Base-by-base conservation (phyloP, 2,113 vertebrate genomes). In the Neotragus pygmaeus region DNA sequence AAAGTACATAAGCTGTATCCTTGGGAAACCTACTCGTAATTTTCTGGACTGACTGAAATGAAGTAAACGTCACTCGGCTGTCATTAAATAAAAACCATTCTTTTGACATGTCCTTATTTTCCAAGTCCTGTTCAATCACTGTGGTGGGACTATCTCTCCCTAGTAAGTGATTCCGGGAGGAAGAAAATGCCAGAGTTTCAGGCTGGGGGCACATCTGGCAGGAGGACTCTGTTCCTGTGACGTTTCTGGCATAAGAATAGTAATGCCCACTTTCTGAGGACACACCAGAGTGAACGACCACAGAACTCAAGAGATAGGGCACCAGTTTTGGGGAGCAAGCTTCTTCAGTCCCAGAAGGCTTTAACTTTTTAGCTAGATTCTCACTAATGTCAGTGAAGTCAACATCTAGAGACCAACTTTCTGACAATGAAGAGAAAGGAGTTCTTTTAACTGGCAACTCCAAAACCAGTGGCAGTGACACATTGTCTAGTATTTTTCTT, bases 61-160 rank as follows among this genome's bases (percentile, higher is more conserved):
- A 99, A 90, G 99, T 99, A 98, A 99, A 99, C 1, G 99, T 99
- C 98, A 99, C 99, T 98, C 99, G 99, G 98, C 99, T 99, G 97
- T 99, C 99, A 98, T 99, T 99, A 98, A 99, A 99, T 94, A 99
- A 98, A 99, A 99, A 99, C 99, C 99, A 99, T 30, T 99, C 99
- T 93, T 97, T 99, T 49, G 99, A 98, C 85, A 99, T 98, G 95
- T 99, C 99, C 96, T 98, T 97, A 62, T 97, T 36, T n/a, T 98
- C 98, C 47, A 97, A 96, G 30, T 99, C 99, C 86, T 99, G 99
- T 88, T 98, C 98, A 62, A 98, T 75, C 47, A 99, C 90, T 94
- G 98, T 83, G 84, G 87, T 97, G 70, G 97, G 98, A 95, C 77
- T 95, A 21, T 98, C 98, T 96, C 98, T 98, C n/a, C 97, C 92